These are phyloP conservation scores for Diadromus collaris DNA, from an alignment of 2,888 invertebrate species.

Conservation along the genomic window DNA sequence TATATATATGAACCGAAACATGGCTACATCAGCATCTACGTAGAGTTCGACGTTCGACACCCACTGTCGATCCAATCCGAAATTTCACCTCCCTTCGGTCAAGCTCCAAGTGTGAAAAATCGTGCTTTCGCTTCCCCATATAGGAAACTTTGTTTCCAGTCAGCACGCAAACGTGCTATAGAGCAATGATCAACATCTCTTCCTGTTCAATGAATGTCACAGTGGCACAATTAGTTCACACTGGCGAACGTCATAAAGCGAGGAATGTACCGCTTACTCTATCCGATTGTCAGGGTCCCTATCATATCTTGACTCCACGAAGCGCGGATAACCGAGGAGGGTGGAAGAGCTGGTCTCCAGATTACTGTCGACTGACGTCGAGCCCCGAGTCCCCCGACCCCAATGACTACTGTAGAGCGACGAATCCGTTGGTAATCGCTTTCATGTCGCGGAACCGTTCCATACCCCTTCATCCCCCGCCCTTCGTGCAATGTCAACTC, in stretches of 20 bases:
- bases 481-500: slow-evolving; percentile 30
- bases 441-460: slow-evolving; percentile 41
- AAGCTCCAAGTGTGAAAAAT: background rate
- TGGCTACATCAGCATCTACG: background rate
- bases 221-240: background rate
- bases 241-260: background rate
- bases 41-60: background rate
- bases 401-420: slow-evolving; percentile 42
- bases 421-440: slow-evolving; percentile 60
- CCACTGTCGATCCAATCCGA: background rate
- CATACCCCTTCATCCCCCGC: slow-evolving; percentile 16
- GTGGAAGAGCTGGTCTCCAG: slow-evolving; percentile 17
- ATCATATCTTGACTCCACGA: background rate
- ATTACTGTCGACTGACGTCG: slow-evolving; percentile 37
- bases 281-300: background rate
- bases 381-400: slow-evolving; percentile 50
- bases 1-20: background rate
- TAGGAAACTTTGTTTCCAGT: too few species aligned
- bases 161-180: background rate
- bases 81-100: background rate
- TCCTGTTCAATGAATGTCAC: background rate
- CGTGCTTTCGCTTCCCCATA: too few species aligned
- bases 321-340: background rate
- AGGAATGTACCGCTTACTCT: slow-evolving; percentile 11
- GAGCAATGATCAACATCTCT: background rate